Evolutionary conservation across 2,113 vertebrate species (phyloP).

Genomic region (Phycodurus eques): DNA sequence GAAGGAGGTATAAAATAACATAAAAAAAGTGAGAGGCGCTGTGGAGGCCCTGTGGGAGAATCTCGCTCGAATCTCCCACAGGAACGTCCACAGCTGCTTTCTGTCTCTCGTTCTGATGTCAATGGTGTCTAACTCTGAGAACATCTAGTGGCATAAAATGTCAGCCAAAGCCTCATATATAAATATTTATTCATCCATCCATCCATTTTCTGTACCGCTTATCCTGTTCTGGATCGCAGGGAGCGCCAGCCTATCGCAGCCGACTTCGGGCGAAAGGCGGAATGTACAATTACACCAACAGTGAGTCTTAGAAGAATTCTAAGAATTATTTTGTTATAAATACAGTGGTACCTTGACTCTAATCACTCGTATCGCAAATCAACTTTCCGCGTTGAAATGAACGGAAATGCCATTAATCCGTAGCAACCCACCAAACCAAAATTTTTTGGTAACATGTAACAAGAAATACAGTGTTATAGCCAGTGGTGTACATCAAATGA

Average conservation of each 20-base stretch:
- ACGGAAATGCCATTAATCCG: too few species aligned
- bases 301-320: too few species aligned
- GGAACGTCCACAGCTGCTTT: slow-evolving; percentile 49
- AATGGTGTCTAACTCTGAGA: slow-evolving; percentile 7
- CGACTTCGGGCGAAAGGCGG: too few species aligned
- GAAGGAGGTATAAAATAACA: background rate
- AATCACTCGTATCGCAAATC: too few species aligned
- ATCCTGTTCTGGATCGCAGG: background rate
- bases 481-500: too few species aligned
- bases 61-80: slow-evolving; percentile 9
- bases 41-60: slow-evolving; percentile 39
- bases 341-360: too few species aligned
- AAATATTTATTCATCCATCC: background rate
- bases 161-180: background rate
- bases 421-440: too few species aligned
- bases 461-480: too few species aligned
- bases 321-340: too few species aligned
- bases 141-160: background rate
- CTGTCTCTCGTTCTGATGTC: slow-evolving; percentile 6
- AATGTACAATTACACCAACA: too few species aligned
- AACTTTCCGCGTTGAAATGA: too few species aligned
- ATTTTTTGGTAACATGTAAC: too few species aligned
- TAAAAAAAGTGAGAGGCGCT: slow-evolving; percentile 28
- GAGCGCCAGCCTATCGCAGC: background rate
- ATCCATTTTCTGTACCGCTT: background rate